A percentile compares a stretch with the other conserved stretches of the same genome.
These are phyloP conservation scores for Lithobates sylvaticus DNA, from an alignment of 2,797 vertebrate species.

Conservation along the genomic window DNA sequence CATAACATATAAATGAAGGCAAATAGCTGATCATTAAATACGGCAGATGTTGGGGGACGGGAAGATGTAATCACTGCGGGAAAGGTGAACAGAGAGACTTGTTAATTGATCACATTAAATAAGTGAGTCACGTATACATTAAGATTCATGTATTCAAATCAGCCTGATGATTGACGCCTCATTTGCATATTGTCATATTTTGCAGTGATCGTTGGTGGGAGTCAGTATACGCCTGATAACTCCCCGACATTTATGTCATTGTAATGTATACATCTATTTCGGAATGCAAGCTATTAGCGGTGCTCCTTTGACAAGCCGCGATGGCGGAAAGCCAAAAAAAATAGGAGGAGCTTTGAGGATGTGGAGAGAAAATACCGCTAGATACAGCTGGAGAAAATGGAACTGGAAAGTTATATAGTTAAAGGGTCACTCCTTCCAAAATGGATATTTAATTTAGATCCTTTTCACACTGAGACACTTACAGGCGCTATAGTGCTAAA, in stretches of 20 bases:
- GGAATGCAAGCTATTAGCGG: neutral
- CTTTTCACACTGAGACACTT: too few relatives aligned
- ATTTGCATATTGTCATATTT: constrained; percentile 30
- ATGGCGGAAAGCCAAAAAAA: neutral
- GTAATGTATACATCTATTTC: neutral
- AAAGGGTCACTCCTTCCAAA: too few relatives aligned
- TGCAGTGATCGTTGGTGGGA: neutral
- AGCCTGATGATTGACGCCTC: neutral
- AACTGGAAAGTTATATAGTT: too few relatives aligned
- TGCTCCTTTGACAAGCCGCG: too few relatives aligned
- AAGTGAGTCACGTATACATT: constrained; percentile 20
- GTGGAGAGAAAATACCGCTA: neutral
- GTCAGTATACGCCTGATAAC: neutral
- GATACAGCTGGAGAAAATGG: too few relatives aligned
- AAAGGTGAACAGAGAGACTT: neutral
- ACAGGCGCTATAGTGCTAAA: too few relatives aligned
- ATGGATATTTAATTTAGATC: too few relatives aligned
- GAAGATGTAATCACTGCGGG: neutral
- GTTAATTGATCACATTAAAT: neutral
- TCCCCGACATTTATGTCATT: neutral
- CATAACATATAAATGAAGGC: too few relatives aligned
- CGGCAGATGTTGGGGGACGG: too few relatives aligned
- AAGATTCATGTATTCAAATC: neutral
- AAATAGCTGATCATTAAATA: neutral
- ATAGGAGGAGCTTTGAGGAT: neutral